Conservation (phyloP, 2,797 vertebrate species). For the Xerus rutilus region DNA sequence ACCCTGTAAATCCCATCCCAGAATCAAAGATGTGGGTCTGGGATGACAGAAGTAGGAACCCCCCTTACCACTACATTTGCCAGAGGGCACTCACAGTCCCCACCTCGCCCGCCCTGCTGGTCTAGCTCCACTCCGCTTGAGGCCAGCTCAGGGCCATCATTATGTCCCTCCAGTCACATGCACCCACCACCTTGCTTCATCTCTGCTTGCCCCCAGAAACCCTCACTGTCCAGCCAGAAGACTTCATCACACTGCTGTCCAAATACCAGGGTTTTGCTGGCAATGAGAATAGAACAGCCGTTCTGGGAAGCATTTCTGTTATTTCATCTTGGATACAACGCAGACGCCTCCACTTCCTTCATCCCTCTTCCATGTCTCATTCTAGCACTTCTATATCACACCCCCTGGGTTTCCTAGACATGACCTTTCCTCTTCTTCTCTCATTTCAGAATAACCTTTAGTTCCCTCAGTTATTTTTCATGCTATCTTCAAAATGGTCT, state of each 20-base stretch:
- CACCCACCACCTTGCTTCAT: not conserved
- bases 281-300: not conserved
- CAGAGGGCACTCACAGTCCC: rapidly evolving
- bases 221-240: not conserved
- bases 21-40: not conserved
- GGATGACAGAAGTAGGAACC: not conserved
- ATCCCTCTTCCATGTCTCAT: too few species aligned
- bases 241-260: not conserved
- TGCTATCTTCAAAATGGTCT: not conserved
- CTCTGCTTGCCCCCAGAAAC: not conserved
- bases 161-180: too few species aligned
- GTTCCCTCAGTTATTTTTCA: not conserved
- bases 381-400: not conserved
- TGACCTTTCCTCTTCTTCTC: not conserved
- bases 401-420: not conserved
- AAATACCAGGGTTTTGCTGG: not conserved
- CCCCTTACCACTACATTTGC: rapidly evolving
- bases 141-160: not conserved
- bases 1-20: not conserved
- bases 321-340: rapidly evolving
- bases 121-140: rapidly evolving
- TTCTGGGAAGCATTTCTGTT: not conserved
- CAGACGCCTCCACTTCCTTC: too few species aligned
- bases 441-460: not conserved
- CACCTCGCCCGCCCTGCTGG: rapidly evolving